Base-by-base conservation (phyloP, 2,888 invertebrate genomes). In the Lapara coniferarum region DNA sequence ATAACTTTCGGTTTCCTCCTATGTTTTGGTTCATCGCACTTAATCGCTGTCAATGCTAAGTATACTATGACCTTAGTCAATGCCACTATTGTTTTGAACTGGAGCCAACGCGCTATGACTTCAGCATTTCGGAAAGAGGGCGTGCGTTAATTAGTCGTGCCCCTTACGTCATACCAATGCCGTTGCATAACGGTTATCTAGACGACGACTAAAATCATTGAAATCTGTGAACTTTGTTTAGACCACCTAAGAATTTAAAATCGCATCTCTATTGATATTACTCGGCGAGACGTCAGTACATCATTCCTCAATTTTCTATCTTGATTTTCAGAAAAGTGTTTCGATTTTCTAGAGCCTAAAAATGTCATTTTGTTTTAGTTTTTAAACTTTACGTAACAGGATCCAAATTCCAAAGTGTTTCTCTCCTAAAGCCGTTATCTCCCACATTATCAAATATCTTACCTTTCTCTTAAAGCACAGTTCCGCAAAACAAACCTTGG, bases 11-110 rank as follows among this genome's bases (percentile, higher is more conserved):
- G 55, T 55, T 55, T 55, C 55, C 55, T 37, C 37, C 37, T 37
- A 63, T 63, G 63, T 63, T 46, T 49, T 63, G 63, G 63, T 63
- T 63, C 63, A 63, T 63, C 46, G 63, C 19, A 63, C 63, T 49
- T 63, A 19, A 46, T 44, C 10, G 46, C 44, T 59, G 55, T 55
- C 55, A 55, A 55, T 55, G 46, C 19, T 63, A 49, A 49, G 63
- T 12, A 49, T 10, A 37, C 63, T 13, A 6, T 19, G 63, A 19
- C 49, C 63, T 63, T 12, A 63, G 12, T 63, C 49, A 63, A 63
- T 63, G 63, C 63, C 30, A 57, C 57, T 49, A 63, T 63, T 63
- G 63, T 63, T 63, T 63, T 63, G 63, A 63, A 46, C 10, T 19
- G 49, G 46, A 49, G 63, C 63, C 63, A 63, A 63, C 19, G 12